phyloP scores from a whole-genome alignment of 2,888 invertebrate species.

The Epistrophella euchroma region DNA sequence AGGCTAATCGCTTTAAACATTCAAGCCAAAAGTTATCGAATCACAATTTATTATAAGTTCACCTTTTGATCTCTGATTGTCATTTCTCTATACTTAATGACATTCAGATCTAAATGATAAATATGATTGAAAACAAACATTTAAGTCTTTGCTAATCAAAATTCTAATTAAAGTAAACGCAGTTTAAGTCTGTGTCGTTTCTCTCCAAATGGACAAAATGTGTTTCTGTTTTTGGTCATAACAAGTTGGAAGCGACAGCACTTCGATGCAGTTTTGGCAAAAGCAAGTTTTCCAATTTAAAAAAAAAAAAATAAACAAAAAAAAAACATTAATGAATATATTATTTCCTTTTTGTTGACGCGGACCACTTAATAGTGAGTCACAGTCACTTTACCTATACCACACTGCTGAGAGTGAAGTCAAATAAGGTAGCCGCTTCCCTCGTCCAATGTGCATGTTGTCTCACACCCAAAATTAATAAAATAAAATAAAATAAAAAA shows the following conservation, averaged over 20 bases:
- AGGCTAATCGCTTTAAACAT: neutral
- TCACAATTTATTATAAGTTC: conserved; percentile 3
- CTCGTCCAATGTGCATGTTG: conserved; percentile 64
- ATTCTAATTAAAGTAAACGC: conserved; percentile 22
- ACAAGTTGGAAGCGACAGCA: conserved; percentile 46
- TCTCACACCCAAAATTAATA: conserved; percentile 30
- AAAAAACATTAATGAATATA: conserved; percentile 47
- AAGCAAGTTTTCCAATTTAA: conserved; percentile 63
- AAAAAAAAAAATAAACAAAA: conserved; percentile 3
- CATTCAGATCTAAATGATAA: conserved; percentile 61
- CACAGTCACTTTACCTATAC: conserved; percentile 41
- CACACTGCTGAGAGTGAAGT: neutral
- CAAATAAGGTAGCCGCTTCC: conserved; percentile 67
- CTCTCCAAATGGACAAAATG: conserved; percentile 64
- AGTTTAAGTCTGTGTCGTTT: conserved; percentile 55
- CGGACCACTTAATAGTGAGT: conserved; percentile 43
- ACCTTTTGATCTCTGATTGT: conserved; percentile 46
- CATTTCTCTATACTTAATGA: conserved; percentile 43
- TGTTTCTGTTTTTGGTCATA: conserved; percentile 57
- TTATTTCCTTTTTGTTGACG: conserved; percentile 62
- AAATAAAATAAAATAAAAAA: conserved; percentile 11
- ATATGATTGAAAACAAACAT: conserved; percentile 71
- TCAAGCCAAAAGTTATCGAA: neutral
- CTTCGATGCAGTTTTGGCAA: conserved; percentile 49
- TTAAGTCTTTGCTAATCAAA: conserved; percentile 36